phyloP scores from a whole-genome alignment of 2,888 invertebrate species.

The Ceriagrion tenellum region DNA sequence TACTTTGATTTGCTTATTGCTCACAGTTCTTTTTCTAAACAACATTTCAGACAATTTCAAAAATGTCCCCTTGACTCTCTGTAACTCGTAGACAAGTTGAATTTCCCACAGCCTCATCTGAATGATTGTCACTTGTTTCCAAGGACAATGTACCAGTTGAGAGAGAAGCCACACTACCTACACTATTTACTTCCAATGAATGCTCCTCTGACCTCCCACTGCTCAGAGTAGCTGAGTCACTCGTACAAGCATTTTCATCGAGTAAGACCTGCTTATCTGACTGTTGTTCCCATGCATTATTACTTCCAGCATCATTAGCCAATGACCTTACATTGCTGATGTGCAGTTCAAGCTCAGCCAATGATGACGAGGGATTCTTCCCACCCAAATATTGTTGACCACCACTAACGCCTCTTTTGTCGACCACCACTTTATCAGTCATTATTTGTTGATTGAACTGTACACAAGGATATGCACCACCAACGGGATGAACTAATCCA shows the following conservation, averaged over 20 bases:
- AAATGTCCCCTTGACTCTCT: background rate
- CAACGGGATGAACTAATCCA: constrained; percentile 34
- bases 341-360: background rate
- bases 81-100: background rate
- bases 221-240: background rate
- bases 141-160: background rate
- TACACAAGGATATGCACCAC: background rate
- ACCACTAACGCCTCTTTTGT: background rate
- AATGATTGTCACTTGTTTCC: constrained; percentile 33
- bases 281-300: background rate
- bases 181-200: background rate
- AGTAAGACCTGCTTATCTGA: background rate
- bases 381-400: too few relatives aligned
- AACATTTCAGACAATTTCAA: background rate
- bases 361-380: background rate
- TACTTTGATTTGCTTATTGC: constrained; percentile 26
- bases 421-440: background rate
- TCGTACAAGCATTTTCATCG: background rate
- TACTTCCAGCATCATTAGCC: background rate
- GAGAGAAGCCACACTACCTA: background rate
- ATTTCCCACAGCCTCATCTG: constrained; percentile 21
- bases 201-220: constrained; percentile 25
- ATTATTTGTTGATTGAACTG: constrained; percentile 39
- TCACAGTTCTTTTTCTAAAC: background rate
- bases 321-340: constrained; percentile 53